Evolutionary conservation across 2,113 vertebrate genomes (phyloP), one percentile per base, ranked within the genome.

Genomic region (Eulemur rufifrons): DNA sequence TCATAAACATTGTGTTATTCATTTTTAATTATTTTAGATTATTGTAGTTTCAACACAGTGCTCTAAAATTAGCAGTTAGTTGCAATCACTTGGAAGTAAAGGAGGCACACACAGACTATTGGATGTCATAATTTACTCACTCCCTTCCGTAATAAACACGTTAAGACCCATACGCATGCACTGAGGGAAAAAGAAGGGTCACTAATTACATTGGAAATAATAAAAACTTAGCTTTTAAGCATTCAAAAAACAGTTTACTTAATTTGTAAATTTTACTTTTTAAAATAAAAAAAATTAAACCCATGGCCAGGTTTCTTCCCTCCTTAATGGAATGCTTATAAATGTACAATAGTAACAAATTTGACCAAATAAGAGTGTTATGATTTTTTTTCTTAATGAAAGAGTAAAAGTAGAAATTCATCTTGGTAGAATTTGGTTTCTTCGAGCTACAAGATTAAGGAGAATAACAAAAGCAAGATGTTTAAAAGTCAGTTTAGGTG

Each of bases 11-110:
- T 73, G 29, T 54, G 37, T 50, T 74, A 52, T 50, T 87, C 11
- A 92, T 86, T 95, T 96, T 86, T 61, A 95, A 77, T 91, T 91
- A 71, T 64, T 71, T 88, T 66, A 76, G n/a, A 37, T 59, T 11
- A 37, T 50, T 78, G 17, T 20, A 52, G 3, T 74, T 94, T 89
- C 17, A 78, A 20, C 12, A 83, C 2, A 61, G 8, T 54, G 8
- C 8, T 89, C 37, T 88, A 77, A 91, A 93, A 69, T 89, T 47
- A 78, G 21, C 1, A 42, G 2, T 39, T 80, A 20, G 23, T 54
- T 56, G 6, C 18, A 23, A 23, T 61, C 23, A n/a, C 37, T 63
- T 39, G 42, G 25, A 27, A 74, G 2, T 50, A 50, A 89, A 87
- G 42, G n/a, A 89, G 1, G 1, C 2, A 77, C 4, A 39, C 9